Conservation (phyloP, 2,797 vertebrate species). For the Lithobates pipiens region DNA sequence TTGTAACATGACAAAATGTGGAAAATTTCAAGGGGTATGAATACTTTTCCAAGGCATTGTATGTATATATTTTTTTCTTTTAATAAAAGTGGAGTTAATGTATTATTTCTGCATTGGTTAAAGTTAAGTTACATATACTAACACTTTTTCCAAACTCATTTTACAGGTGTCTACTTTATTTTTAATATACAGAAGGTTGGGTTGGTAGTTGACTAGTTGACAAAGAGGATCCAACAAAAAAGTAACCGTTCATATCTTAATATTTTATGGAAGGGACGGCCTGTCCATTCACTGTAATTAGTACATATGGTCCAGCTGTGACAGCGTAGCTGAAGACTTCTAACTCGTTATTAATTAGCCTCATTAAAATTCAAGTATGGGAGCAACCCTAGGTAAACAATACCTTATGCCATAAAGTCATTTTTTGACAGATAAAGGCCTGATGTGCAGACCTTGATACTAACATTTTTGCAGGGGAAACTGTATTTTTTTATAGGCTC, state of each 20-base stretch:
- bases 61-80: no score
- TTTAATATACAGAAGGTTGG: neutral
- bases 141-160: neutral
- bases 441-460: constrained; percentile 78
- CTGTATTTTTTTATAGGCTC: constrained; percentile 66
- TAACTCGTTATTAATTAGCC: constrained; percentile 86
- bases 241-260: constrained; percentile 68
- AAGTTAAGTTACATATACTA: neutral
- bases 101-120: no score
- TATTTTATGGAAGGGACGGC: constrained; percentile 75
- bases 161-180: neutral
- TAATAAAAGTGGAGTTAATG: no score
- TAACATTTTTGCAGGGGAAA: constrained; percentile 70
- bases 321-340: constrained; percentile 80
- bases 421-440: constrained; percentile 79
- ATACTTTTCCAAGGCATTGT: no score
- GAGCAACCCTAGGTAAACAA: constrained; percentile 83
- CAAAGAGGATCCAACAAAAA: neutral
- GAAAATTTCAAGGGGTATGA: no score
- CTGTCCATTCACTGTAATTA: constrained; percentile 79
- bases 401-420: constrained; percentile 83
- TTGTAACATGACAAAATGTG: no score
- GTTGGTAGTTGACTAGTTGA: neutral
- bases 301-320: constrained; percentile 87
- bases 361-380: constrained; percentile 86